Evolutionary conservation across 2,888 invertebrate genomes (phyloP).

Genomic region (Caenorhabditis sp.): DNA sequence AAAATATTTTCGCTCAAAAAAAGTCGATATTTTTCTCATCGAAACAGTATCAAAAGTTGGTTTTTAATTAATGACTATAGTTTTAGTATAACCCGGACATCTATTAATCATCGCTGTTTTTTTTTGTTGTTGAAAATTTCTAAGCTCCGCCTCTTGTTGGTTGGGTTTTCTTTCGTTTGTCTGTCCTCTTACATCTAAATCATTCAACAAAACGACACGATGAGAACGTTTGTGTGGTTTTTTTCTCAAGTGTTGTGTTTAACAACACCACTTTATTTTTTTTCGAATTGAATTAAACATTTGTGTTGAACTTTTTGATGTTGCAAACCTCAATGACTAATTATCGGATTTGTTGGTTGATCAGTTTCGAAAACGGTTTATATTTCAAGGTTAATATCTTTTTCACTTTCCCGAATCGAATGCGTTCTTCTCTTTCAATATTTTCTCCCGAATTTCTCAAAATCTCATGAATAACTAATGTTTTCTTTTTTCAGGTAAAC

Average conservation of each 20-base stretch:
- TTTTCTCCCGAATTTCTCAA: slow-evolving; percentile 14
- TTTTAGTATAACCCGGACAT: background rate
- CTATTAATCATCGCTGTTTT: slow-evolving; percentile 6
- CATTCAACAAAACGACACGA: background rate
- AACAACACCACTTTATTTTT: slow-evolving; percentile 11
- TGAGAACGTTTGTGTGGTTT: background rate
- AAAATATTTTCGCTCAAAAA: too few relatives aligned
- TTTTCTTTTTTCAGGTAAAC: slow-evolving; percentile 9
- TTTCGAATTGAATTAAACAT: slow-evolving; percentile 1
- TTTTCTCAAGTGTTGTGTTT: background rate
- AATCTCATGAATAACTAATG: slow-evolving; percentile 6
- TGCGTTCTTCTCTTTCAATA: slow-evolving; percentile 27
- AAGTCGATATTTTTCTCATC: too few relatives aligned
- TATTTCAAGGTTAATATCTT: background rate
- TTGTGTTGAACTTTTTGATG: background rate
- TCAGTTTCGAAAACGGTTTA: slow-evolving; percentile 24
- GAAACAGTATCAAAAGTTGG: too few relatives aligned
- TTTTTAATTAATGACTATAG: background rate
- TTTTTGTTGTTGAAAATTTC: slow-evolving; percentile 1
- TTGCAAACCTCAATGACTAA: slow-evolving; percentile 16
- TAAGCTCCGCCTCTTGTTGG: background rate
- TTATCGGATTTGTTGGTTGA: slow-evolving; percentile 15
- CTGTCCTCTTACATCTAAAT: background rate
- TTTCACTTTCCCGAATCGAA: slow-evolving; percentile 16
- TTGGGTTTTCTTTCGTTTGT: background rate